These are phyloP conservation scores for Lasioglossum marginatum DNA, from an alignment of 2,888 invertebrate species.

Conservation along the genomic window DNA sequence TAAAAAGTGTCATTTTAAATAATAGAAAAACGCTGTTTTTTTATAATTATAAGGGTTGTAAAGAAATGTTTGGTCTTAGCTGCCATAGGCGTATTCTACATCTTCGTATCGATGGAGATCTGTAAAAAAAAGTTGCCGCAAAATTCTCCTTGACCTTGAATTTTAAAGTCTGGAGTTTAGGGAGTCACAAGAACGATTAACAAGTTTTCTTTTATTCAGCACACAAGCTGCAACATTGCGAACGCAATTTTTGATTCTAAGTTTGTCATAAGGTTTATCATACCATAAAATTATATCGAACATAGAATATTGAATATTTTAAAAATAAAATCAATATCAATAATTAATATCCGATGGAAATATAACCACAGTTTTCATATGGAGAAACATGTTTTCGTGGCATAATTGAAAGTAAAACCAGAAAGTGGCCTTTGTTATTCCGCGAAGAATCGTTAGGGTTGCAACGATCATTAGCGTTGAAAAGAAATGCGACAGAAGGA, in stretches of 20 bases:
- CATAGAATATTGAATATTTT: not conserved
- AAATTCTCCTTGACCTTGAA: too few species aligned
- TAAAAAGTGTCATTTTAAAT: too few species aligned
- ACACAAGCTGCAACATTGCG: not conserved
- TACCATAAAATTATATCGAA: not conserved
- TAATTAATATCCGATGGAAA: not conserved
- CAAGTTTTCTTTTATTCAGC: not conserved
- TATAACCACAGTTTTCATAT: not conserved
- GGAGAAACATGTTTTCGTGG: not conserved
- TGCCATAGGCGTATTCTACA: too few species aligned
- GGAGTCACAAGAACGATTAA: not conserved
- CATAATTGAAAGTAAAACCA: not conserved
- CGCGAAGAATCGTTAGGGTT: conserved; percentile 7
- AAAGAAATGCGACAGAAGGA: conserved; percentile 24
- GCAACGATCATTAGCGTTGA: conserved; percentile 30
- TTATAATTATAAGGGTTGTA: too few species aligned
- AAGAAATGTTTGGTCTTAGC: too few species aligned
- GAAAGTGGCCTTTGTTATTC: not conserved
- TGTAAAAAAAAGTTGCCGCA: too few species aligned
- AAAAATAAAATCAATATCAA: not conserved
- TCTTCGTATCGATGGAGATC: too few species aligned
- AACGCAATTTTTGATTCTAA: not conserved
- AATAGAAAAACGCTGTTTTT: too few species aligned
- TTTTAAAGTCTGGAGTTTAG: not conserved
- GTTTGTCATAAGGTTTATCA: too few species aligned